These are phyloP conservation scores for Anthophora plumipes DNA, from an alignment of 2,888 invertebrate species.

Conservation along the genomic window DNA sequence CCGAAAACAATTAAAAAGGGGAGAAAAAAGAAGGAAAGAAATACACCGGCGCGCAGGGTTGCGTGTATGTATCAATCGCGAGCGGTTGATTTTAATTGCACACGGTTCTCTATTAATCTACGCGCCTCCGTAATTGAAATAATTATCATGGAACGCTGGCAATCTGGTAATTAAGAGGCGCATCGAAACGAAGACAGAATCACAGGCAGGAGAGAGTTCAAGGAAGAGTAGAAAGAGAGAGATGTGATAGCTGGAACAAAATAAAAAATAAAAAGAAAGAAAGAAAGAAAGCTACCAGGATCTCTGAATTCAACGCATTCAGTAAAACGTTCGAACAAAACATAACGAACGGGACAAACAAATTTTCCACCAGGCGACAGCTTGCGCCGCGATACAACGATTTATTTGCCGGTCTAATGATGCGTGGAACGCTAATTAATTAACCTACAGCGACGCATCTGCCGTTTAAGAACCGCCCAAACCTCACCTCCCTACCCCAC, in stretches of 20 bases:
- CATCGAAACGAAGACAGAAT: slow-evolving; percentile 41
- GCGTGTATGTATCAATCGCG: slow-evolving; percentile 16
- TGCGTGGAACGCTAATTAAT: slow-evolving; percentile 57
- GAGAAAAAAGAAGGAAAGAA: too few species aligned
- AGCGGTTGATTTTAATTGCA: slow-evolving; percentile 40
- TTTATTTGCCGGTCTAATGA: slow-evolving; percentile 57
- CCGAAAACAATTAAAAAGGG: slow-evolving; percentile 43
- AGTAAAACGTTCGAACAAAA: neutral
- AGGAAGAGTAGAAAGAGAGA: too few species aligned
- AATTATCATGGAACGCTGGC: slow-evolving; percentile 35
- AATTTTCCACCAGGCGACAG: slow-evolving; percentile 23
- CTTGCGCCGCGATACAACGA: slow-evolving; percentile 18
- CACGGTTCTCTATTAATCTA: slow-evolving; percentile 26
- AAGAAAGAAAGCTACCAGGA: too few species aligned
- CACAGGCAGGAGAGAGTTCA: neutral
- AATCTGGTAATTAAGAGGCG: slow-evolving; percentile 50
- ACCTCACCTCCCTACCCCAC: neutral
- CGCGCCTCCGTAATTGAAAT: slow-evolving; percentile 36
- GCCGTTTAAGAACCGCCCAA: slow-evolving; percentile 29
- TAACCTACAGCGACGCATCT: slow-evolving; percentile 29
- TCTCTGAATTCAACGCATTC: slow-evolving; percentile 19
- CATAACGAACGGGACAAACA: slow-evolving; percentile 41
- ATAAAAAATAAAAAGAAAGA: too few species aligned
- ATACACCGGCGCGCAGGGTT: neutral
- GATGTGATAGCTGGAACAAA: slow-evolving; percentile 6